Base-by-base conservation (phyloP, 2,888 invertebrate species). In the Noctua fimbriata region DNA sequence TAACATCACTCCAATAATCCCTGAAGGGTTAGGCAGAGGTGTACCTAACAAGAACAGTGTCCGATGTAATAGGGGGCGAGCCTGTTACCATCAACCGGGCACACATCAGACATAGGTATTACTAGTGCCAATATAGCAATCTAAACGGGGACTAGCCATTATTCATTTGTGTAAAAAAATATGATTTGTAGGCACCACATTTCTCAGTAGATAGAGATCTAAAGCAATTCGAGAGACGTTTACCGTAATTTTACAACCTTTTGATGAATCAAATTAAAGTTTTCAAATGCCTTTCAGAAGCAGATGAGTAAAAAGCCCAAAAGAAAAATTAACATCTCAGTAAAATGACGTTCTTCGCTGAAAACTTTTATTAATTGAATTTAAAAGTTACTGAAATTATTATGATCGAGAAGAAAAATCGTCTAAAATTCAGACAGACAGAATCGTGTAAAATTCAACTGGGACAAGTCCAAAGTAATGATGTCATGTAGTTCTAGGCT, bases 361-460 rank as follows among this genome's bases (percentile, higher is more conserved):
- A 67, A 72, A 82, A 85, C 69, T 87, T 81, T 79, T 55, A 76
- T 87, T 44, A 79, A 81, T 85, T 79, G 49, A 73, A 75, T 87
- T 76, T 52, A 44, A 73, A 81, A 86, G 86, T 78, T 76, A 71
- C 67, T 86, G 41, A 18, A 65, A 52, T n/a, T 36, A 60, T 47
- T 24, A 60, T 32, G 44, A 41, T 70, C 58, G 28, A 76, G 36
- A 52, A 63, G 41, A 78, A 75, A 69, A 76, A 71, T 65, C 55
- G 36, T 44, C 44, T 58, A n/a, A n/a, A n/a, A n/a, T n/a, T n/a
- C n/a, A n/a, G n/a, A n/a, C n/a, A n/a, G n/a, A n/a, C n/a, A n/a
- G n/a, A n/a, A n/a, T n/a, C n/a, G n/a, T 84, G 63, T 32, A 63
- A 72, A 66, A 84, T 52, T 58, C 58, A 14, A 72, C 16, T 69